These are phyloP conservation scores for Suillia variegata DNA, from an alignment of 2,888 invertebrate species.

Conservation along the genomic window DNA sequence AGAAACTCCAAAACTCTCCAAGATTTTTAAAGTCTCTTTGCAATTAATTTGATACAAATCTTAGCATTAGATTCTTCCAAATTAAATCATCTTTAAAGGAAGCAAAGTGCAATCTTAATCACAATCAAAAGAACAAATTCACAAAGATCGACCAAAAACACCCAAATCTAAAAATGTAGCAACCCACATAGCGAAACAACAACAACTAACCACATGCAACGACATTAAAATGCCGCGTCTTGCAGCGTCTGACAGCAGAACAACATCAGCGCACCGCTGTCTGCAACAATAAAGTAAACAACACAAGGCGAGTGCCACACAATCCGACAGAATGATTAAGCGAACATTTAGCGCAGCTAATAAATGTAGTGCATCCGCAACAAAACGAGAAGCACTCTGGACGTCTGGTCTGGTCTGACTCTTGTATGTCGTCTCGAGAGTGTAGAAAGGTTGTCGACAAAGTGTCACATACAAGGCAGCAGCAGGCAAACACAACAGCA, in stretches of 20 bases:
- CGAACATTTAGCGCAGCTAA: constrained; percentile 50
- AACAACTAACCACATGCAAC: not conserved
- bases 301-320: not conserved
- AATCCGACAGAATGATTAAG: constrained; percentile 40
- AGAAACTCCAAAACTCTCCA: too few relatives aligned
- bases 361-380: constrained; percentile 42
- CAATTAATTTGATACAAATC: too few relatives aligned
- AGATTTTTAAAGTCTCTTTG: too few relatives aligned
- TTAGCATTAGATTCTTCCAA: too few relatives aligned
- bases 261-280: not conserved
- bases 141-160: too few relatives aligned
- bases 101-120: too few relatives aligned
- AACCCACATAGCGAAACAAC: not conserved
- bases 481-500: not conserved
- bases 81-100: too few relatives aligned
- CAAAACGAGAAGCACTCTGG: constrained; percentile 16
- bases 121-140: too few relatives aligned
- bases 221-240: not conserved
- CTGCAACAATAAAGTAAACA: constrained; percentile 8
- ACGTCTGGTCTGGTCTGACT: not conserved
- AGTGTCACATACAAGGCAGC: too few relatives aligned
- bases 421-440: constrained; percentile 36
- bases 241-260: not conserved
- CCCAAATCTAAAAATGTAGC: too few relatives aligned
- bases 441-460: constrained; percentile 9